These are phyloP conservation scores for Panagrolaimus sp. DNA, from an alignment of 1,140 invertebrate genomes.

Conservation along the genomic window DNA sequence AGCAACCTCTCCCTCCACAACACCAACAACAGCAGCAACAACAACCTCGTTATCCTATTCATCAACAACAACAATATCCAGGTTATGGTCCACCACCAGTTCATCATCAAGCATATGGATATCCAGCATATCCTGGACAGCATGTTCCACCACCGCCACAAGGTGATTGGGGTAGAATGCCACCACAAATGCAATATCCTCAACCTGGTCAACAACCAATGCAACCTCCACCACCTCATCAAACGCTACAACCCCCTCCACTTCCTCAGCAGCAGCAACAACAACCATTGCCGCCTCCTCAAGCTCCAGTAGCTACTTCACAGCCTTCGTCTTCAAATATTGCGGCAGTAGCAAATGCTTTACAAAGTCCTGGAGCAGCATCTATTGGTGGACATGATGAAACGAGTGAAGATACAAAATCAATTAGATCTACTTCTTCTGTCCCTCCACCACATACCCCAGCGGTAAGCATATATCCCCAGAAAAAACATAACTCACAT, in stretches of 20 bases:
- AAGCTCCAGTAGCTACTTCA: not conserved
- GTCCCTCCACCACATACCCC: constrained; percentile 2
- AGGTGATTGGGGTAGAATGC: not conserved
- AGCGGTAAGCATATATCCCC: not conserved
- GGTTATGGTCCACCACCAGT: no score
- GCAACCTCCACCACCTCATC: not conserved
- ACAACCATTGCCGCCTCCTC: not conserved
- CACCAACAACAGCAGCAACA: not conserved
- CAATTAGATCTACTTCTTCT: not conserved
- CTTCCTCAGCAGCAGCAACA: no score
- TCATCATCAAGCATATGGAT: not conserved
- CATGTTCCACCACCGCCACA: not conserved
- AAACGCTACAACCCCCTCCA: not conserved
- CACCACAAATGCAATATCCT: not conserved
- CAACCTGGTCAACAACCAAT: not conserved
- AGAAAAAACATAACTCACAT: not conserved
- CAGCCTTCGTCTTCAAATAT: not conserved
- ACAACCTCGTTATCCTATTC: constrained; percentile 2
- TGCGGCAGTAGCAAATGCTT: not conserved
- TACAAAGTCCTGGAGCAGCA: constrained; percentile 7
- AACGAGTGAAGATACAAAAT: not conserved
- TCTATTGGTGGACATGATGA: not conserved
- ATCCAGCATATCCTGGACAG: no score
- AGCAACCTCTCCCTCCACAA: no score
- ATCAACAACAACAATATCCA: not conserved